Percentiles rank a stretch among this genome's conserved stretches.
These are phyloP conservation scores for Arctia plantaginis DNA, from an alignment of 2,888 invertebrate genomes.

Conservation along the genomic window DNA sequence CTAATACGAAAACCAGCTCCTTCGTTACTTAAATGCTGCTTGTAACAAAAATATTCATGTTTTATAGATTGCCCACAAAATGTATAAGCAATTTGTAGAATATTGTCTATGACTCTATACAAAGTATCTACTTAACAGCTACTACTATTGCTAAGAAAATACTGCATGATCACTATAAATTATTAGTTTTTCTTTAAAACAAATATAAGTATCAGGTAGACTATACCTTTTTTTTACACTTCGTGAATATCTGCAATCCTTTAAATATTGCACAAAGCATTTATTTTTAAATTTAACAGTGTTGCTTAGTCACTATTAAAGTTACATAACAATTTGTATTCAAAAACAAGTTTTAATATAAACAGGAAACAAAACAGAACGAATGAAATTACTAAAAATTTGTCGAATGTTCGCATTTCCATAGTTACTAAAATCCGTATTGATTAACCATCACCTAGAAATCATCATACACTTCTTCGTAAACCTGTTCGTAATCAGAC, in stretches of 20 bases:
- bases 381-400: not conserved
- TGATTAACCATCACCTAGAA: not conserved
- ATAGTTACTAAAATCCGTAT: not conserved
- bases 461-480: not conserved
- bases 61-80: not conserved
- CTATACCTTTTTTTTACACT: not conserved
- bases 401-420: not conserved
- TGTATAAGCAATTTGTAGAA: not conserved
- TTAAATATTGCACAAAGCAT: not conserved
- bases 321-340: not conserved
- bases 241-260: no score
- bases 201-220: not conserved
- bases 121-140: not conserved
- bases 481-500: not conserved
- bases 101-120: not conserved
- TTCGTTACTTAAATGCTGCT: no score
- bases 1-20: no score
- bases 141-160: not conserved
- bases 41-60: not conserved
- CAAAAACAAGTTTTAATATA: not conserved
- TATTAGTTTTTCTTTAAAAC: not conserved
- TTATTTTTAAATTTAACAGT: not conserved
- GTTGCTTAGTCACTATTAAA: not conserved
- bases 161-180: not conserved
- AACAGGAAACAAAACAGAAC: not conserved